phyloP scores from a whole-genome alignment of 2,113 vertebrate species.

The Onychostoma macrolepis region DNA sequence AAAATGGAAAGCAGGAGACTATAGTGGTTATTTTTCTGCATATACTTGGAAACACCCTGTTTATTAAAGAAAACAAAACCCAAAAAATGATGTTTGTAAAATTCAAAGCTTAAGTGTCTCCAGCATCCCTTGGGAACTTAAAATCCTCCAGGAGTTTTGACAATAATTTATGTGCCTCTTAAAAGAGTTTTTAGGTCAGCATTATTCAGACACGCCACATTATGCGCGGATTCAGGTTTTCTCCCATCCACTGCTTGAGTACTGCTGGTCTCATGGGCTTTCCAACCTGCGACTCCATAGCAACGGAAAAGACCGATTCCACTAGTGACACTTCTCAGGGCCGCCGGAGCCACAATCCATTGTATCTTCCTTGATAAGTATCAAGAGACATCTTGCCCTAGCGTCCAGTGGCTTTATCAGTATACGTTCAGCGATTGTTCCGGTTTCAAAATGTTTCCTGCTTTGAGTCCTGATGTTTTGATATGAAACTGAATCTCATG shows the following conservation, averaged over 20 bases:
- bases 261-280: constrained; percentile 55
- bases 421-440: neutral
- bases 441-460: neutral
- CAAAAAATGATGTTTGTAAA: constrained; percentile 6
- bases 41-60: neutral
- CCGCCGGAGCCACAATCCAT: constrained; percentile 49
- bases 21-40: neutral
- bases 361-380: constrained; percentile 34
- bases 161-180: constrained; percentile 53
- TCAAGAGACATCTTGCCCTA: constrained; percentile 13
- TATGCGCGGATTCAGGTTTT: constrained; percentile 49
- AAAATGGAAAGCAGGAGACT: neutral
- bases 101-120: neutral
- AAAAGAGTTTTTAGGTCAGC: constrained; percentile 58
- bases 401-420: constrained; percentile 8
- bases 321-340: constrained; percentile 49
- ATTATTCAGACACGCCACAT: constrained; percentile 56
- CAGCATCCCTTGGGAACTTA: constrained; percentile 20
- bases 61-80: neutral
- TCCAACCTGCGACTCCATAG: constrained; percentile 57
- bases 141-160: constrained; percentile 40
- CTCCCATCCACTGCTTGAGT: constrained; percentile 44
- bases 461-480: neutral
- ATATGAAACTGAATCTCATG: neutral
- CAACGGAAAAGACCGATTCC: constrained; percentile 58